Evolutionary conservation across 2,113 vertebrate species (phyloP), one percentile per base, ranked within the genome.

Genomic region (Rhinogobius similis): DNA sequence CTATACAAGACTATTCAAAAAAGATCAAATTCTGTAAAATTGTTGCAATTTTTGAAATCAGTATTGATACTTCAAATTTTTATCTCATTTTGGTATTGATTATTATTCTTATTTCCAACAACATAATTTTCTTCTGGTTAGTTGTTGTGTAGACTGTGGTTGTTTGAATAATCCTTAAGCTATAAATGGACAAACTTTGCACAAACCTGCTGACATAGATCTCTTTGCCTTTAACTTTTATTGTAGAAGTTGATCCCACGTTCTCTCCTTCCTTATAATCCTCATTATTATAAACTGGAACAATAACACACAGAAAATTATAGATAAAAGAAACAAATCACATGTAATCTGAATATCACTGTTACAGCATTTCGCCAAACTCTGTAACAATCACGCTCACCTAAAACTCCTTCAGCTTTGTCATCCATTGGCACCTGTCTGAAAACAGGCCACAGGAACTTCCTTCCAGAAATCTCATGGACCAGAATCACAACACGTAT

Each of bases 361-460:
- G n/a, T n/a, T n/a, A n/a, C n/a, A n/a, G n/a, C n/a, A n/a, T n/a
- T n/a, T n/a, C n/a, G n/a, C n/a, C n/a, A n/a, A n/a, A n/a, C n/a
- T n/a, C n/a, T n/a, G n/a, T n/a, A n/a, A n/a, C n/a, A n/a, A n/a
- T n/a, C n/a, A 63, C 11, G 43, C 36, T 27, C 26, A 63, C 62
- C 88, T 65, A 90, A 75, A 72, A 90, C 56, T 23, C 89, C 90
- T 6, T 46, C 67, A 20, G n/a, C 14, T 13, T 39, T 50, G 62
- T 26, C 12, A 2, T 73, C 73, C 1, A 41, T 62, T 24, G 84
- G 56, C 24, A 4, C 23, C 50, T 87, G 84, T 62, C 66, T 81
- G 13, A 92, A 20, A 55, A 62, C 82, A 0, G 90, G 91, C 92
- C 92, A 93, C 18, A 92, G 80, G 67, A 92, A 84, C 24, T 26